Conservation (phyloP, 2,113 vertebrate genomes). For the Brevimyrus niger region DNA sequence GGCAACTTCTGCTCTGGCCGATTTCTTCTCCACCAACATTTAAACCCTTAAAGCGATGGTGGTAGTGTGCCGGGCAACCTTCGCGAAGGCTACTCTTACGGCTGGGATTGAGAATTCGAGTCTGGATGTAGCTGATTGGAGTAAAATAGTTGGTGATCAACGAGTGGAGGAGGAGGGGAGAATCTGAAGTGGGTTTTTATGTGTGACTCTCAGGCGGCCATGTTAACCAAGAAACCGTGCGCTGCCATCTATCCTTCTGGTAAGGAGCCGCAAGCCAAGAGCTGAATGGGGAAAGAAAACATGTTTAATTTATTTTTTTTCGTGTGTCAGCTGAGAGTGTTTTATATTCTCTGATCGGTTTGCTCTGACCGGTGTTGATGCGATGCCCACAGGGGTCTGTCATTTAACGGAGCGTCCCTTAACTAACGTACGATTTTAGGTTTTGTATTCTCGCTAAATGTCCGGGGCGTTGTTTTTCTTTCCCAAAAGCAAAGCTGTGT, state of each 20-base stretch:
- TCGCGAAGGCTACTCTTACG: constrained; percentile 20
- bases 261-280: constrained; percentile 55
- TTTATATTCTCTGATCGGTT: background rate
- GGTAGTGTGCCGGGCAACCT: constrained; percentile 7
- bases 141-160: constrained; percentile 55
- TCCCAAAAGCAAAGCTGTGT: background rate
- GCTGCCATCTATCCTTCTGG: constrained; percentile 73
- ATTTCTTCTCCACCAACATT: background rate
- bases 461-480: background rate
- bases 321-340: background rate
- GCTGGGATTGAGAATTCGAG: constrained; percentile 21
- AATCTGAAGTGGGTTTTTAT: constrained; percentile 36
- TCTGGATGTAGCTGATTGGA: constrained; percentile 59
- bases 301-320: background rate
- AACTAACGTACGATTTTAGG: background rate
- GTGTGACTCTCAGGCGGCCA: constrained; percentile 76
- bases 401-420: background rate
- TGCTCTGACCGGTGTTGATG: background rate
- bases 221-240: constrained; percentile 94
- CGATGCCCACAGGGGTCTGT: background rate
- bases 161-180: constrained; percentile 54
- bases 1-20: background rate
- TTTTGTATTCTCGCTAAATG: background rate
- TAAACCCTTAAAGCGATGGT: constrained; percentile 25
- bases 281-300: constrained; percentile 10